A percentile compares a stretch with the other conserved stretches of the same genome.
These are phyloP conservation scores for Cossypha caffra DNA, from an alignment of 2,797 vertebrate species.

Conservation along the genomic window DNA sequence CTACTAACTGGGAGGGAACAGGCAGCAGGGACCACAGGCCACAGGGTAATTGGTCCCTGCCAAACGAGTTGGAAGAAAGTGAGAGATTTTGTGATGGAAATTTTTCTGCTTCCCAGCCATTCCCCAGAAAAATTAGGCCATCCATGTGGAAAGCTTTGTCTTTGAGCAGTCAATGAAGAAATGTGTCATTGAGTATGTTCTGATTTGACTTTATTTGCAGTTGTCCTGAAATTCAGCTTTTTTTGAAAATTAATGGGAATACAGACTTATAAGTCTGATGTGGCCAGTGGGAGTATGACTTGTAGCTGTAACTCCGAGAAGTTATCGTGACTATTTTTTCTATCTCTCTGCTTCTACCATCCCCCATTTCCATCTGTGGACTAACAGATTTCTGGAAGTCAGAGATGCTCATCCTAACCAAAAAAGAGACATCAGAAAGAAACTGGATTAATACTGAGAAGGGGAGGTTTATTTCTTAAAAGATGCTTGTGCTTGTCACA, in stretches of 20 bases:
- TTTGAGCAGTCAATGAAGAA: neutral
- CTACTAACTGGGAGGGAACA: neutral
- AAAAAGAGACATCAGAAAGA: slow-evolving; percentile 10
- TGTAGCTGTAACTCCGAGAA: neutral
- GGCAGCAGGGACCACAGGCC: neutral
- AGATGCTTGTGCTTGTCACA: neutral
- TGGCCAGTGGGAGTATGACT: neutral
- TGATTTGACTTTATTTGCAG: neutral
- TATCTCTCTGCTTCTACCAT: neutral
- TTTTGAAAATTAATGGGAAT: neutral
- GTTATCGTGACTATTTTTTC: neutral
- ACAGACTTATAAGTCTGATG: neutral
- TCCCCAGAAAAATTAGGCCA: neutral
- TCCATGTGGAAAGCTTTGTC: neutral
- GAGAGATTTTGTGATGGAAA: neutral
- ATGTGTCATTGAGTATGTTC: slow-evolving; percentile 1
- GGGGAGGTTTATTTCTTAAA: neutral
- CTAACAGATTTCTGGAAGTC: neutral
- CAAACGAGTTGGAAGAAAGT: neutral
- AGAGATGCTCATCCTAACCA: neutral
- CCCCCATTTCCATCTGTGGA: neutral
- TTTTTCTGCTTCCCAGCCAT: neutral
- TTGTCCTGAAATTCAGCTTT: neutral
- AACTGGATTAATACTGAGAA: neutral
- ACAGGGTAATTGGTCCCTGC: neutral